Evolutionary conservation across 2,888 invertebrate species (phyloP).

Genomic region (Plebejus argus): DNA sequence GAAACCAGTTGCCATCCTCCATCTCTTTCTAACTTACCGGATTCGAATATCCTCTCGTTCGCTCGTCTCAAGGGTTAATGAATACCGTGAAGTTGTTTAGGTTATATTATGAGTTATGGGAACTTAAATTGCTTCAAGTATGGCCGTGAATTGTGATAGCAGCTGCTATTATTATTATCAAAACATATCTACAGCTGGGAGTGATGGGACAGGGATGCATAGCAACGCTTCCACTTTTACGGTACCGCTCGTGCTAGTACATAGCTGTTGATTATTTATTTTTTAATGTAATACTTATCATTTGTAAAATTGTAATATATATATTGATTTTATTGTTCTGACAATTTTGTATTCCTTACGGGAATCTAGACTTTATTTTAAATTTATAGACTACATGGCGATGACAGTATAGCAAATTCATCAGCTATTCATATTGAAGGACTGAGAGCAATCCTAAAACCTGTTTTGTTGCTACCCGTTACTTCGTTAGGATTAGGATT

Average conservation of each 20-base stretch:
- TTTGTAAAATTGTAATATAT: too few relatives aligned
- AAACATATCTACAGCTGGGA: constrained; percentile 7
- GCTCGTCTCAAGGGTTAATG: neutral
- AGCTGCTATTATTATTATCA: constrained; percentile 6
- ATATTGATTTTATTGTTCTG: neutral
- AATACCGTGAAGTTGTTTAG: neutral
- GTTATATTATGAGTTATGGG: constrained; percentile 22
- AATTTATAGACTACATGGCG: neutral
- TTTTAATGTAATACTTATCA: too few relatives aligned
- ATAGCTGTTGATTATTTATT: neutral
- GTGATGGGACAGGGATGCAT: neutral
- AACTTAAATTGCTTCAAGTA: constrained; percentile 1
- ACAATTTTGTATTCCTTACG: neutral
- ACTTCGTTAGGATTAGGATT: neutral
- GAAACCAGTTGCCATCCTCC: constrained; percentile 38
- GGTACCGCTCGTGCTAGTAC: neutral
- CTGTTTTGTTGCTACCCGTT: neutral
- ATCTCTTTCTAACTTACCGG: neutral
- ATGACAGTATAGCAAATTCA: neutral
- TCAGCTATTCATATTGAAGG: neutral
- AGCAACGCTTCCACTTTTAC: neutral
- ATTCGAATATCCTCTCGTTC: neutral
- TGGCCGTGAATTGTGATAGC: neutral
- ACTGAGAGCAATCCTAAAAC: neutral
- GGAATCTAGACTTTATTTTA: neutral